phyloP scores from a whole-genome alignment of 2,888 invertebrate genomes.

The Oscheius myriophilus region DNA sequence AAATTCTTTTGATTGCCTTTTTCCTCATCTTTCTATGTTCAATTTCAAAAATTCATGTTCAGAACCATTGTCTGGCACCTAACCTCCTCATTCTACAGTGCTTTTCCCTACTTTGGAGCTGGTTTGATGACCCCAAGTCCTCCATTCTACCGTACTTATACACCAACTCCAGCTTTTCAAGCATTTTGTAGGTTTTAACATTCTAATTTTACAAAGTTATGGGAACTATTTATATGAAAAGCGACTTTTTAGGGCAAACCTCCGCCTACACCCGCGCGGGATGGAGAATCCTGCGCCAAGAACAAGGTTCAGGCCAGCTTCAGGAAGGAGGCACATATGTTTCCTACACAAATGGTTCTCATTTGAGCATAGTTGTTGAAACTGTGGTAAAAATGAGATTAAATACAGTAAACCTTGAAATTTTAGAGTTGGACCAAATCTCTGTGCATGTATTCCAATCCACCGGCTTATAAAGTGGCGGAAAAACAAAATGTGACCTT shows the following conservation, averaged over 20 bases:
- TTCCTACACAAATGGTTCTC: conserved; percentile 66
- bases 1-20: neutral
- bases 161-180: neutral
- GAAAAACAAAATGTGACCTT: conserved; percentile 6
- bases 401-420: neutral
- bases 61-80: conserved; percentile 24
- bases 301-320: conserved; percentile 69
- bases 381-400: conserved; percentile 71
- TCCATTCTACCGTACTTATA: conserved; percentile 3
- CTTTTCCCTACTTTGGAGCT: conserved; percentile 24
- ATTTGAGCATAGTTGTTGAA: conserved; percentile 72
- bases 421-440: conserved; percentile 3
- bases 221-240: neutral
- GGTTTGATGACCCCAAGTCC: conserved; percentile 8
- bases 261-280: neutral
- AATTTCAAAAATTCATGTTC: neutral
- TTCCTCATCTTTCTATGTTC: too few species aligned
- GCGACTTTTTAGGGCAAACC: conserved; percentile 1
- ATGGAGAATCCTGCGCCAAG: conserved; percentile 59
- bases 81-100: conserved; percentile 10
- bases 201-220: neutral
- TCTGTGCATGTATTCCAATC: conserved; percentile 15
- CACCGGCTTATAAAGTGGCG: conserved; percentile 8
- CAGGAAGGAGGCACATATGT: conserved; percentile 71
- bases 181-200: conserved; percentile 4